Conservation (phyloP, 2,113 vertebrate genomes). For the Seriola rivoliana region DNA sequence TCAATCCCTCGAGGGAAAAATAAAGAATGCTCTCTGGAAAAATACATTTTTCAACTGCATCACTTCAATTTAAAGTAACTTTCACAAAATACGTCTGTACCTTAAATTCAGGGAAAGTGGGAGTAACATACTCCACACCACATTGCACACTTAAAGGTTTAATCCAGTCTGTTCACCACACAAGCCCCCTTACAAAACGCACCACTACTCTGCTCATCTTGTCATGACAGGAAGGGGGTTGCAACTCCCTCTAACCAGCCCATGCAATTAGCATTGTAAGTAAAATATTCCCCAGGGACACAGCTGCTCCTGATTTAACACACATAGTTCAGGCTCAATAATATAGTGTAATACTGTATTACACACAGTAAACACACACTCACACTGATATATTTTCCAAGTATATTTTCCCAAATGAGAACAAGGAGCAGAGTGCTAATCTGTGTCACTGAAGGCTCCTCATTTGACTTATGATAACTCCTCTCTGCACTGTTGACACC, state of each 20-base stretch:
- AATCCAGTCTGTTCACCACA: conserved; percentile 38
- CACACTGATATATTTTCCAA: neutral
- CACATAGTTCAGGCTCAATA: conserved; percentile 34
- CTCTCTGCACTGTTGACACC: conserved; percentile 39
- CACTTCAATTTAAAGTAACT: neutral
- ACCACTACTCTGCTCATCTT: conserved; percentile 45
- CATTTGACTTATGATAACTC: conserved; percentile 49
- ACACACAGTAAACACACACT: neutral
- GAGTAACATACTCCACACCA: neutral
- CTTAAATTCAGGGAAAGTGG: neutral
- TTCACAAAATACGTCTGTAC: neutral
- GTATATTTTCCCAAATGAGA: conserved; percentile 18
- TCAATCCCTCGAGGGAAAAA: neutral
- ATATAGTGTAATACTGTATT: neutral
- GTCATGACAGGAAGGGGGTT: conserved; percentile 52
- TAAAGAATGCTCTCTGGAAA: neutral
- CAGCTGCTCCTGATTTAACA: conserved; percentile 58
- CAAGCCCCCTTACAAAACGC: conserved; percentile 22
- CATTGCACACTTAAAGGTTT: conserved; percentile 7
- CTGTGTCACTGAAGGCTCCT: conserved; percentile 18
- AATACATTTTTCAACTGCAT: neutral
- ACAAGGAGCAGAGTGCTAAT: neutral
- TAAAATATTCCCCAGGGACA: conserved; percentile 63
- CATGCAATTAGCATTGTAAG: conserved; percentile 64
- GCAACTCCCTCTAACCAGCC: conserved; percentile 46